Evolutionary conservation across 2,888 invertebrate genomes (phyloP).

Genomic region (Agrotis segetum): DNA sequence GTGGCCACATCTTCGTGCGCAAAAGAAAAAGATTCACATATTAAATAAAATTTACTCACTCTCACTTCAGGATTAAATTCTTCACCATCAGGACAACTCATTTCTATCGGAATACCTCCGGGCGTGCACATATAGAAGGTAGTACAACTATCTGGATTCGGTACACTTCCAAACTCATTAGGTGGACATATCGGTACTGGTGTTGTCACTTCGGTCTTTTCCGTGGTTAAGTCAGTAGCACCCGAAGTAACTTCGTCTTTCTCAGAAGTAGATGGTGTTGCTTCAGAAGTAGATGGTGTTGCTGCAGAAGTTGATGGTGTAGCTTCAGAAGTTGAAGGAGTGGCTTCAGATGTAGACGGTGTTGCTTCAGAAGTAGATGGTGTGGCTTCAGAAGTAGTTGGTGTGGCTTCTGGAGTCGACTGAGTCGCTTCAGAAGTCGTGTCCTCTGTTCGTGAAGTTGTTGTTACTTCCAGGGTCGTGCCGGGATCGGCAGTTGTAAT

Average conservation of each 20-base stretch:
- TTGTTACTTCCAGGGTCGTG: background rate
- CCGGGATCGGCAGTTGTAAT: background rate
- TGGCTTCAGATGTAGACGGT: too few species aligned
- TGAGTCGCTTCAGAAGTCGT: conserved; percentile 55
- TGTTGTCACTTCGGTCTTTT: conserved; percentile 12
- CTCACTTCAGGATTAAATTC: conserved; percentile 28
- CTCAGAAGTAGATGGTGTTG: background rate
- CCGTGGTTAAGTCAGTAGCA: background rate
- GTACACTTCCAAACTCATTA: conserved; percentile 20
- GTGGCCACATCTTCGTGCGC: too few species aligned
- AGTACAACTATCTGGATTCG: conserved; percentile 41
- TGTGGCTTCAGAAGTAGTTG: conserved; percentile 20
- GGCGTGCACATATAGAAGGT: conserved; percentile 42
- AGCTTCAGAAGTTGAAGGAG: background rate
- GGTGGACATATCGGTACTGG: conserved; percentile 25
- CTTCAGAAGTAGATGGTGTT: background rate
- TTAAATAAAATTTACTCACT: conserved; percentile 4
- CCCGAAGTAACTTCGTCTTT: background rate
- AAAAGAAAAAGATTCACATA: background rate
- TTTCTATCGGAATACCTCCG: background rate
- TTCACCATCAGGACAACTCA: conserved; percentile 21
- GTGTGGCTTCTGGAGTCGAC: conserved; percentile 41
- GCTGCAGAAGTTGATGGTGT: background rate
- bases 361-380: too few species aligned
- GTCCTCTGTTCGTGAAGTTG: background rate